Evolutionary conservation across 2,797 vertebrate genomes (phyloP), one percentile per base, ranked within the genome.

Genomic region (Loriculus beryllinus): DNA sequence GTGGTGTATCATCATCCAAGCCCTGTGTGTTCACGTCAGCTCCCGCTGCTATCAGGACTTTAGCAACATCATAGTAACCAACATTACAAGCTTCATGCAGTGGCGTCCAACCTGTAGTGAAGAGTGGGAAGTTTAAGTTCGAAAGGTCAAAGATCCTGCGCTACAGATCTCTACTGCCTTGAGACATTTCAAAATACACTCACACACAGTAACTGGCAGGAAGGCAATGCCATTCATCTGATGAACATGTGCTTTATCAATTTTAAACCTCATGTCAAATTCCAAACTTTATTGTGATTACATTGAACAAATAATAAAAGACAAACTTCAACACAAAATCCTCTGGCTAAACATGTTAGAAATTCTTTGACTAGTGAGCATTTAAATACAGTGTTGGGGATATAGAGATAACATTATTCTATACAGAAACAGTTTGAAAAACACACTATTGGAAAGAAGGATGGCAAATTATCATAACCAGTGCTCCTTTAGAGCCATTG

Each of bases 11-110:
- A 52, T 99, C 99, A 92, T 99, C 99, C 97, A 99, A 97, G 77
- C 99, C 99, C 95, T 99, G 99, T 0, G 99, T 99, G 97, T 99
- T 99, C 94, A 99, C 99, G 43, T 99, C 99, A 1, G 99, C 99
- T 81, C 99, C 99, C 0, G 99, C 99, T 75, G 99, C 98, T 96
- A 99, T 99, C 86, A 99, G 97, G 90, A 99, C 98, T 96, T 99
- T 99, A 80, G 99, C 99, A 91, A 99, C 99, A 48, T 99, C 99
- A 3, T 99, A 99, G 97, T 99, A 99, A 82, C 99, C 99, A 71
- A 99, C 98, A 89, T 99, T 99, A 97, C 99, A 99, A 67, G 99
- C 99, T 98, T 99, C 99, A 74, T 99, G 99, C 43, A 99, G 98
- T 17, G 99, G 99, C 37, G 99, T 99, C 99, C 99, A 99, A 81